Base-by-base conservation (phyloP, 2,113 vertebrate species). In the Camelus bactrianus region DNA sequence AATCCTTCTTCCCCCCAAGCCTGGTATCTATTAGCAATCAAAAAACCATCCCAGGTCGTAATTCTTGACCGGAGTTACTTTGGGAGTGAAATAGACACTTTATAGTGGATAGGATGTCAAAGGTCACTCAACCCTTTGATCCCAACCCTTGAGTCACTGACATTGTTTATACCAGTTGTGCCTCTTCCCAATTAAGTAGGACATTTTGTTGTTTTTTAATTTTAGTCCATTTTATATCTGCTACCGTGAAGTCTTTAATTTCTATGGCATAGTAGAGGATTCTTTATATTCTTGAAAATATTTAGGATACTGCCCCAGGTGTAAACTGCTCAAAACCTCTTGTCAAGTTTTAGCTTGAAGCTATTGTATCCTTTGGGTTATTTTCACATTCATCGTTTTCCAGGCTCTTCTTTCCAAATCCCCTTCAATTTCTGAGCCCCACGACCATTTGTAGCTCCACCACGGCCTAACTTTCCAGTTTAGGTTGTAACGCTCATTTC, bases 261-360 rank as follows among this genome's bases (percentile, higher is more conserved):
- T 14, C 19, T 72, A 56, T 10, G 46, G 30, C 19, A 56, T 73
- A 32, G 35, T 26, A 48, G 65, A 60, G 65, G 30, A 73, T 92
- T 26, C 70, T 81, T 90, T 46, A 58, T 50, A n/a, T 46, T 79
- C 42, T 85, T 91, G 54, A 90, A 96, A 86, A 87, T 72, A 94
- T 73, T 95, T 93, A 91, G 72, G 48, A 72, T 75, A 65, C 81
- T 32, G 24, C 17, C 54, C 22, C 16, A 93, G 38, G 32, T 38
- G 42, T 54, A 46, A 94, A 67, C 70, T 80, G n/a, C 56, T 93
- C 32, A 89, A 83, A 93, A 82, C 46, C 42, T 91, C 35, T 79
- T 19, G 17, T 70, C 10, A 64, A 82, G 50, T 69, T 90, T 73
- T 86, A 86, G 46, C 20, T 65, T 32, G 3, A 93, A 91, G 38